Evolutionary conservation across 2,113 vertebrate genomes (phyloP).

Genomic region (Phylloscopus whistleri): DNA sequence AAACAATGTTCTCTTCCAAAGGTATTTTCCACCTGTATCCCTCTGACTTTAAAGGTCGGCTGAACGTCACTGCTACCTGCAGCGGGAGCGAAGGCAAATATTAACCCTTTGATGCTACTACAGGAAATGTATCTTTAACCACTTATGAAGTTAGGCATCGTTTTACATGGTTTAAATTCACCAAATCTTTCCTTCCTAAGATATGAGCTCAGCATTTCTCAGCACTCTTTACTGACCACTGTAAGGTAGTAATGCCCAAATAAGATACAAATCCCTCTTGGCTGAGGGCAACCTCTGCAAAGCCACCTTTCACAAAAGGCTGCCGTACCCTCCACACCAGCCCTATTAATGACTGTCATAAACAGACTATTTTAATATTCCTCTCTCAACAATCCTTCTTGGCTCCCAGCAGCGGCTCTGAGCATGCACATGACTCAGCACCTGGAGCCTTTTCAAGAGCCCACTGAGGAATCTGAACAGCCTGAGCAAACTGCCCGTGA

Average conservation of each 20-base stretch:
- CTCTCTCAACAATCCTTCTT: neutral
- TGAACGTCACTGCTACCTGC: constrained; percentile 1
- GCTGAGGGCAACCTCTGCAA: neutral
- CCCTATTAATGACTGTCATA: constrained; percentile 11
- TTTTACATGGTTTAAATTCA: neutral
- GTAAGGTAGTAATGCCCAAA: neutral
- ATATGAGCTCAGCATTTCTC: neutral
- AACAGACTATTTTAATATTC: constrained; percentile 17
- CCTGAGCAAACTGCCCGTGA: neutral
- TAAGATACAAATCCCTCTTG: neutral
- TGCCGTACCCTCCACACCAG: neutral
- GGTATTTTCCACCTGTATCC: constrained; percentile 34
- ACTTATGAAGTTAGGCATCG: neutral
- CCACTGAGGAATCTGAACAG: neutral
- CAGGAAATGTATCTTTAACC: neutral
- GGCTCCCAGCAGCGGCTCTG: constrained; percentile 16
- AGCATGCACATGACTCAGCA: constrained; percentile 39
- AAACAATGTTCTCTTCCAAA: constrained; percentile 28
- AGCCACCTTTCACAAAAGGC: neutral
- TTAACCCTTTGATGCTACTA: constrained; percentile 16
- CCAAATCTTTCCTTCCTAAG: neutral
- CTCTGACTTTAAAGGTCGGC: neutral
- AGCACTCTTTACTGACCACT: neutral
- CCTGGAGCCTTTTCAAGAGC: constrained; percentile 27
- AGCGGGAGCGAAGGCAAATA: neutral